A percentile compares a stretch with the other conserved stretches of the same genome.
phyloP scores from a whole-genome alignment of 2,888 invertebrate species.

The Amphipoea oculea region DNA sequence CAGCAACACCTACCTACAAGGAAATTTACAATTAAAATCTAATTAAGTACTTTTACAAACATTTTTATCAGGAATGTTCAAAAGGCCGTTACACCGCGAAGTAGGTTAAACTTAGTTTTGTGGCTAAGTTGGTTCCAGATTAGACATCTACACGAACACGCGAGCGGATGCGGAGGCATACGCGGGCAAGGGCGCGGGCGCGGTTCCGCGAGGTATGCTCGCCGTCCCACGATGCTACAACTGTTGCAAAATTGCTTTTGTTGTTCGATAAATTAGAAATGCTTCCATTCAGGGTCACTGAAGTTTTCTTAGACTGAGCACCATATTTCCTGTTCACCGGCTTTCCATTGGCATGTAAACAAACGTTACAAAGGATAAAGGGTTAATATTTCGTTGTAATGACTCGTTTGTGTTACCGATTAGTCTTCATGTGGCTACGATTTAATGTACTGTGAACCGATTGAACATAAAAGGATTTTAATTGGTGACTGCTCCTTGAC shows the following conservation, averaged over 20 bases:
- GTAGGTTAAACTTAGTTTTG: slow-evolving; percentile 81
- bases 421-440: slow-evolving; percentile 40
- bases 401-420: slow-evolving; percentile 49
- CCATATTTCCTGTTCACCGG: slow-evolving; percentile 72
- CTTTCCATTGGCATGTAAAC: slow-evolving; percentile 60
- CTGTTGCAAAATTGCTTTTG: slow-evolving; percentile 83
- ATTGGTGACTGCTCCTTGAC: slow-evolving; percentile 34
- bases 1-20: slow-evolving; percentile 40
- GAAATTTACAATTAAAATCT: slow-evolving; percentile 66
- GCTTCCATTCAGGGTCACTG: slow-evolving; percentile 73
- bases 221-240: slow-evolving; percentile 72
- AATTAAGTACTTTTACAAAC: slow-evolving; percentile 66
- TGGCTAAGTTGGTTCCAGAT: slow-evolving; percentile 78
- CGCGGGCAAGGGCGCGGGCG: slow-evolving; percentile 27
- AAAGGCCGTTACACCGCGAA: slow-evolving; percentile 73
- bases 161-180: slow-evolving; percentile 26
- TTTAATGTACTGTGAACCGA: slow-evolving; percentile 50
- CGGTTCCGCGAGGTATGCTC: slow-evolving; percentile 63
- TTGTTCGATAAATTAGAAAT: slow-evolving; percentile 82
- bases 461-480: slow-evolving; percentile 59
- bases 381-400: slow-evolving; percentile 48
- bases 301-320: slow-evolving; percentile 72
- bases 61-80: slow-evolving; percentile 70
- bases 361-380: slow-evolving; percentile 50
- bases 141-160: slow-evolving; percentile 80